Percentiles rank a stretch among this genome's conserved stretches.
Conservation (phyloP, 2,113 vertebrate genomes). For the Brachirus orientalis region DNA sequence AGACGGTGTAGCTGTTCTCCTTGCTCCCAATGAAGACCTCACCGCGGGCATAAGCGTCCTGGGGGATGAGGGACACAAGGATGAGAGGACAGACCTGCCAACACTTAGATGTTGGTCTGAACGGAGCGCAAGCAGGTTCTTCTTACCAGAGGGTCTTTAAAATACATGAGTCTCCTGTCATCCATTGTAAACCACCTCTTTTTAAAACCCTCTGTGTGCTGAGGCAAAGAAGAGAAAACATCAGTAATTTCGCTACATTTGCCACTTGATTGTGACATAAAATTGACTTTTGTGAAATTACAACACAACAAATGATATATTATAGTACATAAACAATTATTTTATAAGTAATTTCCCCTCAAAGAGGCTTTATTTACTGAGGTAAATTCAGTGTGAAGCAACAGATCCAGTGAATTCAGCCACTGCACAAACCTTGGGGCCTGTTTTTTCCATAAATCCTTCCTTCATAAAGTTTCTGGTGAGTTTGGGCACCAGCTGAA, state of each 20-base stretch:
- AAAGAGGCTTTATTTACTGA: too few relatives aligned
- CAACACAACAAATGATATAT: too few relatives aligned
- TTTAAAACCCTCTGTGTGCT: constrained; percentile 98
- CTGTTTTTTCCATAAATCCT: constrained; percentile 93
- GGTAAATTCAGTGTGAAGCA: too few relatives aligned
- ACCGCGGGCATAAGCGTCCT: constrained; percentile 95
- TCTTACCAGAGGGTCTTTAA: constrained; percentile 96
- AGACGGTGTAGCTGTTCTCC: constrained; percentile 93
- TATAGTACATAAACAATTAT: too few relatives aligned
- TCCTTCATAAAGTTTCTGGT: constrained; percentile 95
- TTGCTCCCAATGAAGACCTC: constrained; percentile 98
- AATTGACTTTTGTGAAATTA: too few relatives aligned
- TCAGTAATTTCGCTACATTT: too few relatives aligned
- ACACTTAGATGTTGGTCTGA: too few relatives aligned
- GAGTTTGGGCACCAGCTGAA: constrained; percentile 92
- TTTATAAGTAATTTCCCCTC: too few relatives aligned
- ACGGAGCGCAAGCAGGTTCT: background rate
- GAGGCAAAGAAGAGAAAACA: constrained; percentile 12
- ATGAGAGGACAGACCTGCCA: background rate
- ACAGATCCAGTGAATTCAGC: background rate
- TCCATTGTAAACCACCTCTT: constrained; percentile 98
- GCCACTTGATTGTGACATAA: too few relatives aligned
- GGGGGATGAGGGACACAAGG: background rate
- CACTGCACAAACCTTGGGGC: constrained; percentile 88
- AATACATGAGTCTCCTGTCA: constrained; percentile 95